Evolutionary conservation across 2,113 vertebrate genomes (phyloP).

Genomic region (Strix aluco): DNA sequence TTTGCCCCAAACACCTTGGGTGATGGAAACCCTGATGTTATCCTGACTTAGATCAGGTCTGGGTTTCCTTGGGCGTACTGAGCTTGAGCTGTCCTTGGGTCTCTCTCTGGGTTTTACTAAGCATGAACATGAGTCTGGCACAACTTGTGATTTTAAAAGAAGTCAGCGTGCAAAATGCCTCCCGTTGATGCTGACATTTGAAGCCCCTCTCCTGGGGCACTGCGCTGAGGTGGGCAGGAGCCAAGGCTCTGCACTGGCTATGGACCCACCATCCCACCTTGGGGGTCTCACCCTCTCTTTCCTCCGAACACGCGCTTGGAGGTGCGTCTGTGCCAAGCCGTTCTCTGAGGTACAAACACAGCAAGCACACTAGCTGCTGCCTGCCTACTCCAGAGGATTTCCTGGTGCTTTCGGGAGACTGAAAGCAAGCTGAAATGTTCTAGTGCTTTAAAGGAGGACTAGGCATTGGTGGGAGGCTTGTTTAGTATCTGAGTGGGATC

Average conservation of each 20-base stretch:
- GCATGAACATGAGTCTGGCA: not conserved
- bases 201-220: not conserved
- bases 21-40: not conserved
- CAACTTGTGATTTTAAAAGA: not conserved
- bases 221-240: not conserved
- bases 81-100: not conserved
- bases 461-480: slow-evolving; percentile 64
- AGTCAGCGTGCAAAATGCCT: not conserved
- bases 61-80: not conserved
- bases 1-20: not conserved
- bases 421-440: slow-evolving; percentile 34
- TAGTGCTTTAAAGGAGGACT: slow-evolving; percentile 54
- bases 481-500: slow-evolving; percentile 70
- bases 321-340: accelerated
- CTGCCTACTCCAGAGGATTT: slow-evolving; percentile 54
- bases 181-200: accelerated
- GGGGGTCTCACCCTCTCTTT: not conserved
- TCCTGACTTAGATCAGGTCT: not conserved
- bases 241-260: not conserved
- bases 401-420: slow-evolving; percentile 32
- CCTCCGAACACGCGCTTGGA: not conserved
- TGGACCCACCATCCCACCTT: not conserved
- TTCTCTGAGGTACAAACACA: not conserved
- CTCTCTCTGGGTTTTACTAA: not conserved
- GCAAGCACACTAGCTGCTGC: not conserved